A percentile compares a stretch with the other conserved stretches of the same genome.
phyloP scores from a whole-genome alignment of 2,888 invertebrate species.

The Euplagia quadripunctaria region DNA sequence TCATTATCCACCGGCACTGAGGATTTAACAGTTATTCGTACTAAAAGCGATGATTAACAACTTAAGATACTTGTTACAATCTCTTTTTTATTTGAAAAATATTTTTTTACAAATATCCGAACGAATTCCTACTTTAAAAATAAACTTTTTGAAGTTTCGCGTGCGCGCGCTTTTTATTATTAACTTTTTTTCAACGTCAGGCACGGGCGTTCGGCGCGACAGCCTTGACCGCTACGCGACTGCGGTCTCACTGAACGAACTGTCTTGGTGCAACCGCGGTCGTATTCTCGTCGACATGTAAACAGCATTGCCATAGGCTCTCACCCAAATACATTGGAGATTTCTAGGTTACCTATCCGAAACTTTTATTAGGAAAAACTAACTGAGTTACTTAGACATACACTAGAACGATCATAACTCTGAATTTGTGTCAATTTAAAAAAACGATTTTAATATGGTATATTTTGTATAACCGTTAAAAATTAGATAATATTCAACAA shows the following conservation, averaged over 20 bases:
- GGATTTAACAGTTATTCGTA: conserved; percentile 81
- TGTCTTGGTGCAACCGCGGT: conserved; percentile 66
- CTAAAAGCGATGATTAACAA: conserved; percentile 73
- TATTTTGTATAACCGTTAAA: not conserved
- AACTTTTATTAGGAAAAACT: conserved; percentile 29
- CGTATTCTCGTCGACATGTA: conserved; percentile 73
- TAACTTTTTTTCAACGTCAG: conserved; percentile 61
- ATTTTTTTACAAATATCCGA: conserved; percentile 44
- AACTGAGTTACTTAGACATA: not conserved
- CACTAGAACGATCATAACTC: too few relatives aligned
- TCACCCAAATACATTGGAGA: conserved; percentile 56
- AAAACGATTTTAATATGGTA: not conserved
- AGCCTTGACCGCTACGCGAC: conserved; percentile 84
- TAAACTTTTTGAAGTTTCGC: conserved; percentile 68
- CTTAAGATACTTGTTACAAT: conserved; percentile 43
- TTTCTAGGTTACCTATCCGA: conserved; percentile 44
- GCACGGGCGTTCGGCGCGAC: conserved; percentile 67
- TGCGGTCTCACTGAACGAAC: conserved; percentile 78
- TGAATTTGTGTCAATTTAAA: not conserved
- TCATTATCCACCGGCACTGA: conserved; percentile 83
- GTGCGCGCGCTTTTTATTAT: conserved; percentile 79
- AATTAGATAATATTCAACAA: not conserved
- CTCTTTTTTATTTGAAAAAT: conserved; percentile 29
- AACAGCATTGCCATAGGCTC: conserved; percentile 58
- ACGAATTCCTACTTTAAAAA: conserved; percentile 40